Conservation (phyloP, 2,797 vertebrate genomes). For the Poeciliopsis gracilis region DNA sequence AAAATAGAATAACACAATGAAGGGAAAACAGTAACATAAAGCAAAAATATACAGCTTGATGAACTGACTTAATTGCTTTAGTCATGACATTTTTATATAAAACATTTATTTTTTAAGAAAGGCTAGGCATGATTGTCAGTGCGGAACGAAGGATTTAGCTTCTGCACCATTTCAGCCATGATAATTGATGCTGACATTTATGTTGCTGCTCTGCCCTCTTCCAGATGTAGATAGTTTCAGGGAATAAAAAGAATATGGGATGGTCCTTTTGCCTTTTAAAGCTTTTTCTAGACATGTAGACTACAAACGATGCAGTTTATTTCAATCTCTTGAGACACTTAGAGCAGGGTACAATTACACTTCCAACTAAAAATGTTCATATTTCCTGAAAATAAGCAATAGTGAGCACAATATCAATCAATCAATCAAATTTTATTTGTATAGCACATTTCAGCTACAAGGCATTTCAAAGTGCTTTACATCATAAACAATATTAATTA, state of each 20-base stretch:
- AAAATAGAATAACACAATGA: background rate
- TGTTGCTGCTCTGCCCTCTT: constrained; percentile 28
- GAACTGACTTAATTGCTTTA: constrained; percentile 16
- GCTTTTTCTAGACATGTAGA: background rate
- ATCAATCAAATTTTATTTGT: too few species aligned
- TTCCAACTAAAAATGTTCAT: background rate
- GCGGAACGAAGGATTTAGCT: constrained; percentile 18
- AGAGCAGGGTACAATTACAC: background rate
- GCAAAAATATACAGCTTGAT: constrained; percentile 1
- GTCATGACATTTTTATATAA: constrained; percentile 7
- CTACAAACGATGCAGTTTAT: background rate
- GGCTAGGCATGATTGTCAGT: constrained; percentile 16
- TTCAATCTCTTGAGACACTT: background rate
- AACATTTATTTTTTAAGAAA: constrained; percentile 15
- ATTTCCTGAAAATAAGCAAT: background rate
- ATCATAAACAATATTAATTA: background rate
- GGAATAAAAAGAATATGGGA: background rate
- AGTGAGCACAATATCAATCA: background rate
- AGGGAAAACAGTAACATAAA: constrained; percentile 1
- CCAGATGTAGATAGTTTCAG: constrained; percentile 12
- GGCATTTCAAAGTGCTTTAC: too few species aligned
- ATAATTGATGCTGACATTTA: constrained; percentile 46
- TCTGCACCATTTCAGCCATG: constrained; percentile 26
- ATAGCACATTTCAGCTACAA: too few species aligned
- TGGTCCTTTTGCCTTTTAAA: too few species aligned